These are phyloP conservation scores for Mesorhabditis sp. DNA, from an alignment of 2,888 invertebrate species.

Conservation along the genomic window DNA sequence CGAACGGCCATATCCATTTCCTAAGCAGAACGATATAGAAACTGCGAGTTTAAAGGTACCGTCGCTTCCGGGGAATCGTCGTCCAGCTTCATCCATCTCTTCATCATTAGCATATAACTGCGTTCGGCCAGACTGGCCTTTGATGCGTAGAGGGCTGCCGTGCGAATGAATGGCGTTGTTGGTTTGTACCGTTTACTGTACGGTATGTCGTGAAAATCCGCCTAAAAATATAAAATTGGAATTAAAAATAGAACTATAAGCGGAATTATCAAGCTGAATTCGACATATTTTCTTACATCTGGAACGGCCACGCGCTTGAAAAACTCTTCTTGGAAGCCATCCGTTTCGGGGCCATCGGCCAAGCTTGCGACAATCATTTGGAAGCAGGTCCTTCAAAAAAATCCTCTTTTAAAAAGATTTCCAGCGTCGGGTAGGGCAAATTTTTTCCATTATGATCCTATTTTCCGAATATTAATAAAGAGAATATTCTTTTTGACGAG, in stretches of 20 bases:
- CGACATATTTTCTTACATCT: background rate
- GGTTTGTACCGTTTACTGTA: background rate
- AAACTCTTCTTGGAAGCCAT: background rate
- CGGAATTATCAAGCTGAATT: no score
- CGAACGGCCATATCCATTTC: background rate
- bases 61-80: background rate
- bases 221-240: constrained; percentile 1
- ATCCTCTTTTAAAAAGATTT: no score
- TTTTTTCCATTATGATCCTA: no score
- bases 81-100: background rate
- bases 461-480: no score
- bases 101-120: background rate
- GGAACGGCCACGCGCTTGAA: background rate
- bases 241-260: background rate
- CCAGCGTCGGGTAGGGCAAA: no score
- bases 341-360: background rate
- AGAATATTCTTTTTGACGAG: no score
- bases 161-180: background rate
- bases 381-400: background rate
- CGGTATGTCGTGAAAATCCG: background rate
- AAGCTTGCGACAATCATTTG: background rate
- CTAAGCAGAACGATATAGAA: background rate
- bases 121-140: background rate
- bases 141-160: background rate
- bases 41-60: background rate